phyloP scores from a whole-genome alignment of 1,140 invertebrate genomes.

The Microplitis mediator region DNA sequence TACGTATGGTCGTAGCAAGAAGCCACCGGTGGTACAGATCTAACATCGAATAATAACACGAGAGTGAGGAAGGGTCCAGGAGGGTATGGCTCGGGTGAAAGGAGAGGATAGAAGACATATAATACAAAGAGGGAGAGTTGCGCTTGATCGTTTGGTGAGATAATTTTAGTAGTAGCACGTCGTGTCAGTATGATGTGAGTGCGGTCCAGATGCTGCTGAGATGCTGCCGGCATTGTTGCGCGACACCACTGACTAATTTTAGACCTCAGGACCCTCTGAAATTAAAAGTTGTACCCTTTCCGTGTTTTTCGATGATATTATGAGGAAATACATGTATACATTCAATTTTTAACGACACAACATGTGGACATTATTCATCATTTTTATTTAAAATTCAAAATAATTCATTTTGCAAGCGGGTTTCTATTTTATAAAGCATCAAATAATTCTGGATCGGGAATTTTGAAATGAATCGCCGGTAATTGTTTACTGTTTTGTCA shows the following conservation, averaged over 20 bases:
- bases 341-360: background rate
- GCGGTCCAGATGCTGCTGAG: slow-evolving; percentile 42
- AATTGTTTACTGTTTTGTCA: too few species aligned
- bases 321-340: background rate
- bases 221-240: slow-evolving; percentile 43
- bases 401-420: background rate
- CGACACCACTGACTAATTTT: slow-evolving; percentile 42
- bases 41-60: too few species aligned
- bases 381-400: background rate
- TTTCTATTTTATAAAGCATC: too few species aligned
- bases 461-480: too few species aligned
- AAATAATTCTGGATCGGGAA: too few species aligned
- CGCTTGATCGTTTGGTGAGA: slow-evolving; percentile 37
- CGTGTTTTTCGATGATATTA: slow-evolving; percentile 26
- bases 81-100: too few species aligned
- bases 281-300: slow-evolving; percentile 30
- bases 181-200: slow-evolving; percentile 13
- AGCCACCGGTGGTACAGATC: too few species aligned
- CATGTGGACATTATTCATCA: background rate
- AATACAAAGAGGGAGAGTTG: slow-evolving; percentile 4
- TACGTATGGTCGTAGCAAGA: too few species aligned
- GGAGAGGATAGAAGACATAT: slow-evolving; percentile 1
- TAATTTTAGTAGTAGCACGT: slow-evolving; percentile 36
- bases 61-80: background rate
- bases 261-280: slow-evolving; percentile 26